Conservation (phyloP, 2,113 vertebrate genomes). For the Lagopus leucura region DNA sequence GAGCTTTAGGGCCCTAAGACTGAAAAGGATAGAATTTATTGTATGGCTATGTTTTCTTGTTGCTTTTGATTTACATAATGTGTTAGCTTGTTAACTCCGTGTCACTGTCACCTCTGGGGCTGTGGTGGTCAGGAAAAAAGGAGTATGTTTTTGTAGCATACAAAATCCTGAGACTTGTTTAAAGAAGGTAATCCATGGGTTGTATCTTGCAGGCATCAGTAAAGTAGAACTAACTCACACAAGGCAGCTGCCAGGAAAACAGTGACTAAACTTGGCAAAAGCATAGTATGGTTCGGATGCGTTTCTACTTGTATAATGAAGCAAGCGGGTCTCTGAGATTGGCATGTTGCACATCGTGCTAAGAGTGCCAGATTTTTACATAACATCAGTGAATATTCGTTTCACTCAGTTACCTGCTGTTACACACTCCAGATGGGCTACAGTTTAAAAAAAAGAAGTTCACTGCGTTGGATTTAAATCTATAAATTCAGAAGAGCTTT, state of each 20-base stretch:
- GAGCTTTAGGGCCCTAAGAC: not conserved
- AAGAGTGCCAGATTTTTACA: not conserved
- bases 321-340: not conserved
- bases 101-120: not conserved
- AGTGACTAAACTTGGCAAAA: conserved; percentile 4
- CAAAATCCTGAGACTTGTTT: not conserved
- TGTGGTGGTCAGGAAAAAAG: not conserved
- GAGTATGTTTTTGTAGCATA: not conserved
- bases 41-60: not conserved
- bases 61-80: not conserved
- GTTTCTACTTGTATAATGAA: conserved; percentile 23
- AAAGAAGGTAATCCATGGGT: not conserved
- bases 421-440: not conserved
- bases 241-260: conserved; percentile 25
- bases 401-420: not conserved
- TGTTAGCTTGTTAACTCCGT: not conserved
- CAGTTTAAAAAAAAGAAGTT: not conserved
- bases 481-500: not conserved
- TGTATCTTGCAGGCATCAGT: not conserved
- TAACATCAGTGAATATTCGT: not conserved
- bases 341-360: not conserved
- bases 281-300: not conserved
- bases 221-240: conserved; percentile 1
- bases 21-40: not conserved
- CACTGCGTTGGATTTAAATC: not conserved